Base-by-base conservation (phyloP, 2,113 vertebrate species). In the Alethe diademata region DNA sequence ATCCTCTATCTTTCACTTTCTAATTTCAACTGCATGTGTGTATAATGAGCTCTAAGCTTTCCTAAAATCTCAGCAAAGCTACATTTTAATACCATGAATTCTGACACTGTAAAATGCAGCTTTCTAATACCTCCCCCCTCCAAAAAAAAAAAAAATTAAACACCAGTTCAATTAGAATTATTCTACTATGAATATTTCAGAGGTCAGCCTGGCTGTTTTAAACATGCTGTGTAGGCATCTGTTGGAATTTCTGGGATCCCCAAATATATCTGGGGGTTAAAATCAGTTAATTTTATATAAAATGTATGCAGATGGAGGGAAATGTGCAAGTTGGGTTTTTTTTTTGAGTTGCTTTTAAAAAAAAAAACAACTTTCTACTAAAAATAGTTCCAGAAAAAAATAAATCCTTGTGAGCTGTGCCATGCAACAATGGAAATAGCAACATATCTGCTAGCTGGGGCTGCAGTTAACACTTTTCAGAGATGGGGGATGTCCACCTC, bases 401-500 rank as follows among this genome's bases (percentile, higher is more conserved):
- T 35, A 86, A 57, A 60, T 3, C 14, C 22, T 45, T 1, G 75
- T 50, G 94, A 96, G 95, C 54, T 58, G 61, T 18, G 50, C 18
- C 70, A 74, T 23, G 38, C 62, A 93, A 96, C 96, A 96, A 95
- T 88, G 91, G 96, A 47, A 97, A 78, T 11, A 82, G 86, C 91
- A n/a, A 57, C 73, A 47, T 94, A 36, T 15, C 56, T 70, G 78
- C 62, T 90, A 47, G 95, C 69, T 90, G 82, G 94, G 96, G 97
- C 96, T 96, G 96, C 76, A 83, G 97, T 97, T 97, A 98, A 97
- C 98, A 97, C 97, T 98, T 98, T 97, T 88, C 51, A 75, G 92
- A 42, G 96, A 87, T 85, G 93, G 88, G 95, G 96, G 93, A 92
- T 92, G 96, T 96, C 95, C 95, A 23, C 92, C 98, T 98, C 97